Evolutionary conservation across 2,888 invertebrate species (phyloP).

Genomic region (Eugnorisma glareosa): DNA sequence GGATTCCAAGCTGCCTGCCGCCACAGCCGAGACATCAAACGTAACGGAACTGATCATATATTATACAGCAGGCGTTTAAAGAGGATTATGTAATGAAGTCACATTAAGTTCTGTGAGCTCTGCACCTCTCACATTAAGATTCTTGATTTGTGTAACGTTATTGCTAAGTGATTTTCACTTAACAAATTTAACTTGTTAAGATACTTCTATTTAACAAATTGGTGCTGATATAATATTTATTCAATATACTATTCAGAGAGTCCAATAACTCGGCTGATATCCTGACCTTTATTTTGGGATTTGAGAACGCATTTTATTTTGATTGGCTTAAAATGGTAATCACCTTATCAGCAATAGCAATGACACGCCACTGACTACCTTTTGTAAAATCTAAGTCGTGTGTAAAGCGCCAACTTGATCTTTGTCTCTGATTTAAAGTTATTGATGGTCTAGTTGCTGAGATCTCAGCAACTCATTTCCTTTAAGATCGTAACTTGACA

Average conservation of each 20-base stretch:
- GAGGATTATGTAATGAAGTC: slow-evolving; percentile 30
- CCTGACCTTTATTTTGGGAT: not conserved
- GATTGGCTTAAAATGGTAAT: not conserved
- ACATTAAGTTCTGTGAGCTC: not conserved
- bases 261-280: not conserved
- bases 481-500: not conserved
- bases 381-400: not conserved
- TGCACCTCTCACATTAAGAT: not conserved
- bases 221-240: not conserved
- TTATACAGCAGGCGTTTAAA: slow-evolving; percentile 9
- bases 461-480: not conserved
- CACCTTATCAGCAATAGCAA: not conserved
- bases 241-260: not conserved
- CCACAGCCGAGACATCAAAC: not conserved
- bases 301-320: not conserved
- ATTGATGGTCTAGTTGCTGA: not conserved
- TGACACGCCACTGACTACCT: not conserved
- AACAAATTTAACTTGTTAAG: not conserved
- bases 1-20: not conserved
- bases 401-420: not conserved
- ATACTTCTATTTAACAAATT: not conserved
- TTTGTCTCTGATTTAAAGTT: not conserved
- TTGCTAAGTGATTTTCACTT: not conserved
- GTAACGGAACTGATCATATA: slow-evolving; percentile 12
- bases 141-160: not conserved